Percentiles rank a stretch among this genome's conserved stretches.
Conservation (phyloP, 2,113 vertebrate species). For the Trinectes maculatus region DNA sequence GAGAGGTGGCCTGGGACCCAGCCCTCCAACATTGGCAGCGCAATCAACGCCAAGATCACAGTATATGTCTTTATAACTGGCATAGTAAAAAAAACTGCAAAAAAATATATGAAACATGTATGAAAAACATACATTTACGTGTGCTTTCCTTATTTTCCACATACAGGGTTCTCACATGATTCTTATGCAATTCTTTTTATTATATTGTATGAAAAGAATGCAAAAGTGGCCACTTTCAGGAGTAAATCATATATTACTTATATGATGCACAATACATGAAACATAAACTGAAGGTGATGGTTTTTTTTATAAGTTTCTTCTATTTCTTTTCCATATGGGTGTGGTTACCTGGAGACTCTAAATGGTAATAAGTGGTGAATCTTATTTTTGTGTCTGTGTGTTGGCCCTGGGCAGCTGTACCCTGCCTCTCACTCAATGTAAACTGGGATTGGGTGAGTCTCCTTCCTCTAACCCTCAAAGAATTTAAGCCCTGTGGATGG, state of each 20-base stretch:
- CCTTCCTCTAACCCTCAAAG: too few relatives aligned
- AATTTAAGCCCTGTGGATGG: too few relatives aligned
- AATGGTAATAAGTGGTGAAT: too few relatives aligned
- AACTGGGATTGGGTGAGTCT: too few relatives aligned
- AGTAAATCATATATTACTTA: slow-evolving; percentile 12
- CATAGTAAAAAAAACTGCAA: background rate
- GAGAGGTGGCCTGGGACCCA: slow-evolving; percentile 15
- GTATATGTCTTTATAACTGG: slow-evolving; percentile 3
- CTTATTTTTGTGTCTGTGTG: too few relatives aligned
- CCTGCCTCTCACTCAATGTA: too few relatives aligned
- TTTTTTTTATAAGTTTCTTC: too few relatives aligned
- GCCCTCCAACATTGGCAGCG: slow-evolving; percentile 10
- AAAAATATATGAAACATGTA: background rate
- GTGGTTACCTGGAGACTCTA: too few relatives aligned
- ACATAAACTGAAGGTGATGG: too few relatives aligned
- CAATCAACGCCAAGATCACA: slow-evolving; percentile 26
- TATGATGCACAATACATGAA: too few relatives aligned
- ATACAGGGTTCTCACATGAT: background rate
- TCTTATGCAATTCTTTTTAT: slow-evolving; percentile 1
- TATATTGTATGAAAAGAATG: slow-evolving; percentile 22
- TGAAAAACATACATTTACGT: slow-evolving; percentile 1
- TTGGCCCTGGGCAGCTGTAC: too few relatives aligned
- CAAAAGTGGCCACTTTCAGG: slow-evolving; percentile 18
- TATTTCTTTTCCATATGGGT: too few relatives aligned
- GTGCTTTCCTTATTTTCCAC: background rate